Base-by-base conservation (phyloP, 2,797 vertebrate genomes). In the Argya squamiceps region DNA sequence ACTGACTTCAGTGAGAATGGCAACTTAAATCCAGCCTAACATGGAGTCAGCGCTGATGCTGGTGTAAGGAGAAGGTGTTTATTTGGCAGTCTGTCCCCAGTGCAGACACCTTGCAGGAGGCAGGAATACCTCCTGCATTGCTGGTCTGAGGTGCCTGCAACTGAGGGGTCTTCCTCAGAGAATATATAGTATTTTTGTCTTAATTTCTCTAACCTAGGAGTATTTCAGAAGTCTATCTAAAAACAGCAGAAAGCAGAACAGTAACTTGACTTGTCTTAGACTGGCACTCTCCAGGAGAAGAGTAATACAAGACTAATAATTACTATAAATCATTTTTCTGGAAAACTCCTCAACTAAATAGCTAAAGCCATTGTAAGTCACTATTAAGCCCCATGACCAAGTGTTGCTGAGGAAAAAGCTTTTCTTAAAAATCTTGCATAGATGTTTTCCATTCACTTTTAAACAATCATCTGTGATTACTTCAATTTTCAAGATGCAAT, bases 341-440 rank as follows among this genome's bases (percentile, higher is more conserved):
- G 9, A 89, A 77, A 88, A 74, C 34, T 68, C 24, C 49, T 64
- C 63, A 26, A 43, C 36, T 55, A 56, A 93, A 83, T 34, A 49
- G 23, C 87, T 80, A 46, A 62, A 84, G 49, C 34, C 44, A 4
- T 36, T 74, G 4, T n/a, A 79, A 82, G 60, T 80, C 53, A 49
- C 24, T 76, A 26, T 70, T 88, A 89, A 77, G 50, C 20, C 60
- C 6, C 75, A 56, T 46, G 56, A 37, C 60, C 64, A 80, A 85
- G 34, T 12, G 41, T 46, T 93, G 68, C 89, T 83, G 90, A 77
- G 89, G 79, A 89, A 49, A 92, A 74, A 64, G 13, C 43, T 14
- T 63, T 80, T 75, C 58, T 56, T 75, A 49, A 80, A 93, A 85
- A 68, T 30, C 58, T 88, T 82, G 49, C 52, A 63, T 85, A 68